These are phyloP conservation scores for Hedychridium roseum DNA, from an alignment of 2,888 invertebrate genomes.

Conservation along the genomic window DNA sequence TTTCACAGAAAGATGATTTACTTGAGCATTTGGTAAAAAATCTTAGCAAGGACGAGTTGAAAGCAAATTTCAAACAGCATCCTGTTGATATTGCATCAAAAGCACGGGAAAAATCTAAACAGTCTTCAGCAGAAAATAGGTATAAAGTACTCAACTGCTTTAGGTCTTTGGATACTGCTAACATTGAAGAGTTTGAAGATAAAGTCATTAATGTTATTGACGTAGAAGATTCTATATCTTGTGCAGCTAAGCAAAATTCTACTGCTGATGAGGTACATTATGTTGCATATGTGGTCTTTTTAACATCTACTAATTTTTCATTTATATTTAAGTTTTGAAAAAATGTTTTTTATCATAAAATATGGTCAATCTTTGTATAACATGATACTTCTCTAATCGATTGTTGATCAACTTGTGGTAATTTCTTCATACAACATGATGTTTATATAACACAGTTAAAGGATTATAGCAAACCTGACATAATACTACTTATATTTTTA, in stretches of 20 bases:
- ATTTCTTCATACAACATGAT: too few relatives aligned
- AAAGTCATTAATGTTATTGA: conserved; percentile 68
- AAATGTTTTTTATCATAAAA: too few relatives aligned
- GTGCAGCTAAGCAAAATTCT: not conserved
- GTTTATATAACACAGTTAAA: too few relatives aligned
- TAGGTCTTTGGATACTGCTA: conserved; percentile 61
- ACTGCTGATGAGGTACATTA: not conserved
- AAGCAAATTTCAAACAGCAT: conserved; percentile 65
- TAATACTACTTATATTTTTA: too few relatives aligned
- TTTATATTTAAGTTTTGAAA: too few relatives aligned
- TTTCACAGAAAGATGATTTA: conserved; percentile 61
- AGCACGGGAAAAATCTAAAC: conserved; percentile 63
- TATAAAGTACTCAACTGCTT: conserved; percentile 70
- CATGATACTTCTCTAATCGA: too few relatives aligned
- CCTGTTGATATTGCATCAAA: conserved; percentile 64
- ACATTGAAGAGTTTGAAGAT: conserved; percentile 39
- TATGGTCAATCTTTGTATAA: too few relatives aligned
- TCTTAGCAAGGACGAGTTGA: conserved; percentile 65
- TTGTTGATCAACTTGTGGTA: too few relatives aligned
- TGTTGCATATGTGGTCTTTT: too few relatives aligned
- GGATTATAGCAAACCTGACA: too few relatives aligned
- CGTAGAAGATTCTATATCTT: conserved; percentile 62
- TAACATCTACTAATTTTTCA: too few relatives aligned
- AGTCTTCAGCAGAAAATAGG: conserved; percentile 66
- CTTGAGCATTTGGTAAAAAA: conserved; percentile 55